phyloP scores from a whole-genome alignment of 1,140 invertebrate genomes.

The Aphaenogaster floridana region DNA sequence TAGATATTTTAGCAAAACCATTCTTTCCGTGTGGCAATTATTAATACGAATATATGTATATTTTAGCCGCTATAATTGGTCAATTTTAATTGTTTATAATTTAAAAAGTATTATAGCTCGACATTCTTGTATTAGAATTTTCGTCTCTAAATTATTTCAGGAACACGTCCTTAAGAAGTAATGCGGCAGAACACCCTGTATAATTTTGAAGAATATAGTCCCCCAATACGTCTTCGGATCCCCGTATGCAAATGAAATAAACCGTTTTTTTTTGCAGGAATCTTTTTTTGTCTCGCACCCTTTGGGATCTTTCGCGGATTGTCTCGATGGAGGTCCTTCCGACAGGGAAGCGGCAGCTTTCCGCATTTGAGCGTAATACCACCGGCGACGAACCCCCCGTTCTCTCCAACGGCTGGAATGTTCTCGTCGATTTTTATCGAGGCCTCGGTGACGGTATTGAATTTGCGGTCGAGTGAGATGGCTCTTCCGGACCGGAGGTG shows the following conservation, averaged over 20 bases:
- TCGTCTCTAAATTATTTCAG: no score
- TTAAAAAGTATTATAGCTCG: no score
- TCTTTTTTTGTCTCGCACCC: slow-evolving; percentile 2
- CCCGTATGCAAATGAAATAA: background rate
- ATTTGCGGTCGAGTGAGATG: slow-evolving; percentile 59
- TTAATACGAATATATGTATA: no score
- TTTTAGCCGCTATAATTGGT: no score
- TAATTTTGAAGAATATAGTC: background rate
- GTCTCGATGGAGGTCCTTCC: slow-evolving; percentile 16
- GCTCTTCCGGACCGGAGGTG: slow-evolving; percentile 24
- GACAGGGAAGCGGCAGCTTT: slow-evolving; percentile 22
- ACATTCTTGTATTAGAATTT: no score
- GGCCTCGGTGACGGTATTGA: slow-evolving; percentile 48
- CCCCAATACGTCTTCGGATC: background rate
- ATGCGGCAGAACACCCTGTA: no score
- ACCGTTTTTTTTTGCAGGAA: slow-evolving; percentile 28
- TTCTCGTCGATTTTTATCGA: slow-evolving; percentile 56
- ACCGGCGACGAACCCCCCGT: slow-evolving; percentile 5
- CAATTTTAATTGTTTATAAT: no score
- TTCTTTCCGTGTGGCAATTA: no score
- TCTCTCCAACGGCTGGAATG: background rate
- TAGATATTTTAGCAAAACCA: no score
- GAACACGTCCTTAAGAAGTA: no score
- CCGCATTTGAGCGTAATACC: slow-evolving; percentile 41
- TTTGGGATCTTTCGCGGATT: slow-evolving; percentile 20